Conservation (phyloP, 2,797 vertebrate species). For the Coreius guichenoti region DNA sequence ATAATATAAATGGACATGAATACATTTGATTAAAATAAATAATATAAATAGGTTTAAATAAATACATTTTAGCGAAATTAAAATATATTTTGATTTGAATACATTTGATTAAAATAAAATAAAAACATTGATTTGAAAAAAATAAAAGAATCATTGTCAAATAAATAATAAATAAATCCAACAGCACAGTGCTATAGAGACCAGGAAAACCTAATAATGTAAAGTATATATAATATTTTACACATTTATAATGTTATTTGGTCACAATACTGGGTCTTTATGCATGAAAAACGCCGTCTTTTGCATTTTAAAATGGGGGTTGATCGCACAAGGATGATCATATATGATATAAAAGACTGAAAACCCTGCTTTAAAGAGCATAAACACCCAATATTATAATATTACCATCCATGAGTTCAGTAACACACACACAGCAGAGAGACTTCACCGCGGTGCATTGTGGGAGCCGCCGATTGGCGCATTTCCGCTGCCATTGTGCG, state of each 20-base stretch:
- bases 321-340: neutral
- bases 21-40: neutral
- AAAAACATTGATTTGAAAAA: rapidly evolving
- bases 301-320: neutral
- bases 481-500: slow-evolving; percentile 40
- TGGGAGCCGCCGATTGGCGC: slow-evolving; percentile 36
- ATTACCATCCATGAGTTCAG: too few relatives aligned
- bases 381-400: neutral
- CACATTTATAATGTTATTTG: neutral
- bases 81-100: neutral
- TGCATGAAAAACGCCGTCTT: too few relatives aligned
- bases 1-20: neutral
- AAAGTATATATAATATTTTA: too few relatives aligned
- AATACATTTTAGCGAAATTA: too few relatives aligned
- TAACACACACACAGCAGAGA: too few relatives aligned
- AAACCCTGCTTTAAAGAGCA: neutral
- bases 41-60: neutral
- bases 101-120: neutral
- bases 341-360: neutral
- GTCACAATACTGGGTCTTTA: too few relatives aligned
- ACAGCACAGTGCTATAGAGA: neutral
- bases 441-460: slow-evolving; percentile 1
- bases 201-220: neutral
- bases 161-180: neutral
- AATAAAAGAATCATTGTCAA: neutral